Percentiles rank a stretch among this genome's conserved stretches.
Evolutionary conservation across 2,888 invertebrate species (phyloP).

Genomic region (Orthosia incerta): DNA sequence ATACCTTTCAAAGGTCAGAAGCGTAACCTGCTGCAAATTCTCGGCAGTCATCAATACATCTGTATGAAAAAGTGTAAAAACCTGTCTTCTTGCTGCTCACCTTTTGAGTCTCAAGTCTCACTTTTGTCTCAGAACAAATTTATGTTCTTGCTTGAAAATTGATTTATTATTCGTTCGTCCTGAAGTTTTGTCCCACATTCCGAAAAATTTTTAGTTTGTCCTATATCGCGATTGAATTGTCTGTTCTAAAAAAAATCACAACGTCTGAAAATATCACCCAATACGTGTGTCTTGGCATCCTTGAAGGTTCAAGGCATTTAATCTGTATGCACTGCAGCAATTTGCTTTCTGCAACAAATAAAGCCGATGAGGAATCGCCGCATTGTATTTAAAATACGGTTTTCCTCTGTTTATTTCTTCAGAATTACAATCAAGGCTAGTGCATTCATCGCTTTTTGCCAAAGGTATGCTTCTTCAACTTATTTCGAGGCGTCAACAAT

Average conservation of each 20-base stretch:
- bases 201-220: no score
- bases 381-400: constrained; percentile 1
- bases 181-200: no score
- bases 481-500: neutral
- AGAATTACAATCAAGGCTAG: constrained; percentile 19
- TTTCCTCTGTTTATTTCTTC: constrained; percentile 25
- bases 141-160: neutral
- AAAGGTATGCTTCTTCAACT: constrained; percentile 18
- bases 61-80: neutral
- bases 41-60: no score
- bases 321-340: neutral
- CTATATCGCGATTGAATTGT: no score
- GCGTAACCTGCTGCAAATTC: neutral
- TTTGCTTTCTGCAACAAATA: neutral
- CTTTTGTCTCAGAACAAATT: neutral
- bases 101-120: neutral
- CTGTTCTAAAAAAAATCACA: neutral
- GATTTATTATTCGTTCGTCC: no score
- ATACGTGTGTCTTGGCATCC: neutral
- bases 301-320: neutral
- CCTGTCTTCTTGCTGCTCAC: neutral
- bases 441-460: constrained; percentile 28
- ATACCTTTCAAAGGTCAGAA: neutral
- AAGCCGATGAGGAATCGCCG: neutral
- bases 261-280: neutral